A percentile compares a stretch with the other conserved stretches of the same genome.
Evolutionary conservation across 2,113 vertebrate species (phyloP).

Genomic region (Brevimyrus niger): DNA sequence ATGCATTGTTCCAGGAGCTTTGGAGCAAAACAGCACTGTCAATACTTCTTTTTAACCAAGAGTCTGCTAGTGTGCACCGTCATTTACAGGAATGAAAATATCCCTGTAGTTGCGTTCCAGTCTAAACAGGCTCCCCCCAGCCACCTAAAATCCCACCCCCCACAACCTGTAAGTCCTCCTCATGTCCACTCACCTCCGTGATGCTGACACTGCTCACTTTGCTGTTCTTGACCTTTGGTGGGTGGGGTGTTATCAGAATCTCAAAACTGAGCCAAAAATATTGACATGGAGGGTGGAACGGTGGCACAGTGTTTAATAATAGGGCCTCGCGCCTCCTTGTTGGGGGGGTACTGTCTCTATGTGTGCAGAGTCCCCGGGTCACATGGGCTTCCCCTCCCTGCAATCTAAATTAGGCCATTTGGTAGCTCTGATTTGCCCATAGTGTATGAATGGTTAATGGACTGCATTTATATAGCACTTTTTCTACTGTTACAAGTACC

Average conservation of each 20-base stretch:
- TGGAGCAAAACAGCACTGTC: not conserved
- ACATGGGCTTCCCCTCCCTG: not conserved
- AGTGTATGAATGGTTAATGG: not conserved
- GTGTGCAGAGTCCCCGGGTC: not conserved
- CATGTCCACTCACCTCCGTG: not conserved
- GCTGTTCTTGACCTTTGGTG: not conserved
- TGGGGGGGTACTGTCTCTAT: not conserved
- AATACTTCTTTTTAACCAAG: not conserved
- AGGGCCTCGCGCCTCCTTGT: not conserved
- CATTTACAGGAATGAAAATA: not conserved
- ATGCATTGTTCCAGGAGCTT: not conserved
- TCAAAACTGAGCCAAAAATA: not conserved
- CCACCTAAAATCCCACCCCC: not conserved
- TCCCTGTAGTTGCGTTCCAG: slow-evolving; percentile 9
- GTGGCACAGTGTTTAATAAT: not conserved
- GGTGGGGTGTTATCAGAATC: not conserved
- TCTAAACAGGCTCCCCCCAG: not conserved
- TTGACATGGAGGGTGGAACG: not conserved
- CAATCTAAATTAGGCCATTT: not conserved
- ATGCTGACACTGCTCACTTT: not conserved
- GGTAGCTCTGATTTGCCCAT: not conserved
- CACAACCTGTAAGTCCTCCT: not conserved
- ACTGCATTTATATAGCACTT: too few relatives aligned
- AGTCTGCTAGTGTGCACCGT: not conserved
- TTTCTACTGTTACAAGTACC: too few relatives aligned